Evolutionary conservation across 2,797 vertebrate species (phyloP).

Genomic region (Margarornis squamiger): DNA sequence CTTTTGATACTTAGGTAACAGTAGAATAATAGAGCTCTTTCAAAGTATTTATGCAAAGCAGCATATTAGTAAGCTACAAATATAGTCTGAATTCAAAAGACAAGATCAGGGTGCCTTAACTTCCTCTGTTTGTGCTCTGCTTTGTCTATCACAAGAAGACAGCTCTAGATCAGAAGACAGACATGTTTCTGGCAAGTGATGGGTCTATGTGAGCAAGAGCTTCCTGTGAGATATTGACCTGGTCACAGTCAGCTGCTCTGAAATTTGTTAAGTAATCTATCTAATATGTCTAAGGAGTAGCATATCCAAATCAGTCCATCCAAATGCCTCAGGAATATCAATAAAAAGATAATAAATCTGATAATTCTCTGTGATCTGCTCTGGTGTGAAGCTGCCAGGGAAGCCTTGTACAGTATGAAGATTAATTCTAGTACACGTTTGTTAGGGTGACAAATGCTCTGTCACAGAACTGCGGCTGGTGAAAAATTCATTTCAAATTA

Average conservation of each 20-base stretch:
- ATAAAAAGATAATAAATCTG: slow-evolving; percentile 54
- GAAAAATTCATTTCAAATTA: neutral
- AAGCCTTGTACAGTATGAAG: neutral
- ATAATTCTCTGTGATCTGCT: slow-evolving; percentile 31
- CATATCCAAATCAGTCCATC: slow-evolving; percentile 31
- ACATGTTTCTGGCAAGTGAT: neutral
- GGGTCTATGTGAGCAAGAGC: slow-evolving; percentile 18
- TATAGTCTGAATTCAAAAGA: neutral
- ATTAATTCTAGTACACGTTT: slow-evolving; percentile 33
- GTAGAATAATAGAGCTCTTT: neutral
- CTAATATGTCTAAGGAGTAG: slow-evolving; percentile 23
- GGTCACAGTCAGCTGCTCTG: slow-evolving; percentile 4
- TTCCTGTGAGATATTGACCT: slow-evolving; percentile 47
- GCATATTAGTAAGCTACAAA: neutral
- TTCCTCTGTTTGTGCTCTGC: neutral
- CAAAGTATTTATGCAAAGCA: neutral
- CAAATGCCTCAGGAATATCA: slow-evolving; percentile 44
- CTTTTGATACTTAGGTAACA: neutral
- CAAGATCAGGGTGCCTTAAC: neutral
- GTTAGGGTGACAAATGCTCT: neutral
- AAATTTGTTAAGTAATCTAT: slow-evolving; percentile 57
- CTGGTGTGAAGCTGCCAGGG: neutral
- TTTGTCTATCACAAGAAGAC: neutral
- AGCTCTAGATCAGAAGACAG: slow-evolving; percentile 7
- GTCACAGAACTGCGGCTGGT: neutral